Percentiles rank a stretch among this genome's conserved stretches.
These are phyloP conservation scores for Ochlodes sylvanus DNA, from an alignment of 2,888 invertebrate genomes.

Conservation along the genomic window DNA sequence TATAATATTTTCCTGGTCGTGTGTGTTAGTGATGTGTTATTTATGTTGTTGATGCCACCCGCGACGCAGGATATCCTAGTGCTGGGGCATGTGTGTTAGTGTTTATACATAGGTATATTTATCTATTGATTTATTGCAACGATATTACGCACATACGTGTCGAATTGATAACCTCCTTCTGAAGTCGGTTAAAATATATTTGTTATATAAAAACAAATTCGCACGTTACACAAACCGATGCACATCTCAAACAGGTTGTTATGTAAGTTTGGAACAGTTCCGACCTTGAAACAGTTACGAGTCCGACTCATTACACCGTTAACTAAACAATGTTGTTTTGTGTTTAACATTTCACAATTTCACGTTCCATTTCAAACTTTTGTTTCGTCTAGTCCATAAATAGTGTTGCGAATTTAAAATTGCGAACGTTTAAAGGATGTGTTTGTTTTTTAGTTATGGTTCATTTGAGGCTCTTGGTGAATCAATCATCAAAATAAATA, in stretches of 20 bases:
- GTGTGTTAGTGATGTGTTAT: too few relatives aligned
- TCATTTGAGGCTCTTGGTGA: too few relatives aligned
- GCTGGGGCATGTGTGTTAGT: too few relatives aligned
- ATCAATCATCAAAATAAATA: too few relatives aligned
- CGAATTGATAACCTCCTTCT: too few relatives aligned
- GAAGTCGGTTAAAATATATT: too few relatives aligned
- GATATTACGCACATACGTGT: too few relatives aligned
- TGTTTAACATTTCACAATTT: slow-evolving; percentile 22
- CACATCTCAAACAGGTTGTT: slow-evolving; percentile 12
- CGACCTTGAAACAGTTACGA: slow-evolving; percentile 24
- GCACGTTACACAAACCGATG: not conserved
- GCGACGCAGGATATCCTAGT: too few relatives aligned
- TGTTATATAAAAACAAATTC: not conserved
- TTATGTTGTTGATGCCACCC: too few relatives aligned
- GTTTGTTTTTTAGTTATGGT: not conserved
- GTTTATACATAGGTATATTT: too few relatives aligned
- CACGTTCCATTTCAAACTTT: slow-evolving; percentile 15
- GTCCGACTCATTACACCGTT: slow-evolving; percentile 9
- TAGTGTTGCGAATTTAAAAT: not conserved
- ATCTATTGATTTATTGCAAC: too few relatives aligned
- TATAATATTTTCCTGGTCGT: too few relatives aligned
- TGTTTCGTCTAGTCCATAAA: not conserved
- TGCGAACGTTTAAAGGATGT: not conserved
- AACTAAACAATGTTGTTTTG: slow-evolving; percentile 23
- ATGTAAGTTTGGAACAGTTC: slow-evolving; percentile 10